Evolutionary conservation across 2,113 vertebrate species (phyloP).

Genomic region (Tachysurus vachellii): DNA sequence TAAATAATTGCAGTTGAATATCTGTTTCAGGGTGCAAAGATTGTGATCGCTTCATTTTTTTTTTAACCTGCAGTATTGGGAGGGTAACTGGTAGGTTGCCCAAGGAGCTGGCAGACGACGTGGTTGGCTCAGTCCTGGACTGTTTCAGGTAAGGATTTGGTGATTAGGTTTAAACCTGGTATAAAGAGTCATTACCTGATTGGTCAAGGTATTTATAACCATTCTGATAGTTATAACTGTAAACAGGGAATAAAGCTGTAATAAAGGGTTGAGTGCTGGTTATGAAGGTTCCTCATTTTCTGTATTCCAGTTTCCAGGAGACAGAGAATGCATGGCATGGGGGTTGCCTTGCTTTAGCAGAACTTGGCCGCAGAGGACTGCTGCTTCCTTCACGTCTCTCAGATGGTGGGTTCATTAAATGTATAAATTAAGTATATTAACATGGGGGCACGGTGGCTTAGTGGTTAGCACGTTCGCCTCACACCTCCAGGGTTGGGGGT

Average conservation of each 20-base stretch:
- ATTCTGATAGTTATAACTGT: background rate
- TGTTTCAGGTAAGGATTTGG: conserved; percentile 84
- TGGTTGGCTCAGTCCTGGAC: conserved; percentile 91
- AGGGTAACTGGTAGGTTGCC: conserved; percentile 92
- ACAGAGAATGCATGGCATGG: conserved; percentile 93
- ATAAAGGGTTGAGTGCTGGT: background rate
- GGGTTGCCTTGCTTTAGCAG: conserved; percentile 91
- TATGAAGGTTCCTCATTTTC: background rate
- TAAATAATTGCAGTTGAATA: background rate
- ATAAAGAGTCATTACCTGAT: background rate
- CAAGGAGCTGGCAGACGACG: conserved; percentile 90
- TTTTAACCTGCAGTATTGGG: conserved; percentile 78
- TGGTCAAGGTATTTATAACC: background rate
- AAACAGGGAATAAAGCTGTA: background rate
- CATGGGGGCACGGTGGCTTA: too few relatives aligned
- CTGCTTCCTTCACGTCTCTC: conserved; percentile 86
- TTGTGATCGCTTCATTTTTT: background rate
- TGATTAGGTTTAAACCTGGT: background rate
- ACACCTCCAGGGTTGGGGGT: too few relatives aligned
- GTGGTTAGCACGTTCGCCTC: too few relatives aligned
- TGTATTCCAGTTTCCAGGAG: conserved; percentile 86
- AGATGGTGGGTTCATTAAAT: conserved; percentile 77
- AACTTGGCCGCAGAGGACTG: conserved; percentile 90
- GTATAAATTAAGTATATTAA: background rate
- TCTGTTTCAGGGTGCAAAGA: background rate